phyloP scores from a whole-genome alignment of 2,888 invertebrate species.

The Ochropleura leucogaster region DNA sequence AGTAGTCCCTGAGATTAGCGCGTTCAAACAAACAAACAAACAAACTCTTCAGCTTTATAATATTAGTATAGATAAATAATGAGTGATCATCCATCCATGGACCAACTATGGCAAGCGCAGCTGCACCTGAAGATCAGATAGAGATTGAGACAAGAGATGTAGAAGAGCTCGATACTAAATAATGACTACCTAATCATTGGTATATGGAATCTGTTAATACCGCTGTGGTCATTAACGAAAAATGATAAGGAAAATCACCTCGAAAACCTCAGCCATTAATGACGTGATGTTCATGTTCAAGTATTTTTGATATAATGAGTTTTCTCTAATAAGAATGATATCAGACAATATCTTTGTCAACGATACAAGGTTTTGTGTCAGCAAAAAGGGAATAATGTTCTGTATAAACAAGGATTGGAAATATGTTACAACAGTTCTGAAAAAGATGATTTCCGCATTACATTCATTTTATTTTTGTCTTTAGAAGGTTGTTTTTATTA shows the following conservation, averaged over 20 bases:
- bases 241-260: conserved; percentile 37
- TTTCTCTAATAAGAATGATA: conserved; percentile 33
- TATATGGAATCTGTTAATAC: background rate
- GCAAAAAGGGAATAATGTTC: conserved; percentile 3
- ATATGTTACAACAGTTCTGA: background rate
- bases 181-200: background rate
- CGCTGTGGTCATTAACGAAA: conserved; percentile 9
- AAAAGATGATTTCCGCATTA: background rate
- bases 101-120: too few species aligned
- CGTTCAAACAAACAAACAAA: too few species aligned
- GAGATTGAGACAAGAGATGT: too few species aligned
- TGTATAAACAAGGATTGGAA: background rate
- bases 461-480: background rate
- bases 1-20: too few species aligned
- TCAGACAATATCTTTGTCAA: conserved; percentile 28
- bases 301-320: conserved; percentile 44
- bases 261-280: conserved; percentile 16
- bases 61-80: too few species aligned
- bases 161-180: too few species aligned
- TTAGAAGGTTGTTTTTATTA: background rate
- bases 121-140: too few species aligned
- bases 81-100: too few species aligned
- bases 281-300: conserved; percentile 25
- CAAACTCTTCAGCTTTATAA: too few species aligned
- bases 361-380: conserved; percentile 8